Evolutionary conservation across 2,888 invertebrate species (phyloP), one percentile per base, ranked within the genome.

Genomic region (Drosophila buzzatii): DNA sequence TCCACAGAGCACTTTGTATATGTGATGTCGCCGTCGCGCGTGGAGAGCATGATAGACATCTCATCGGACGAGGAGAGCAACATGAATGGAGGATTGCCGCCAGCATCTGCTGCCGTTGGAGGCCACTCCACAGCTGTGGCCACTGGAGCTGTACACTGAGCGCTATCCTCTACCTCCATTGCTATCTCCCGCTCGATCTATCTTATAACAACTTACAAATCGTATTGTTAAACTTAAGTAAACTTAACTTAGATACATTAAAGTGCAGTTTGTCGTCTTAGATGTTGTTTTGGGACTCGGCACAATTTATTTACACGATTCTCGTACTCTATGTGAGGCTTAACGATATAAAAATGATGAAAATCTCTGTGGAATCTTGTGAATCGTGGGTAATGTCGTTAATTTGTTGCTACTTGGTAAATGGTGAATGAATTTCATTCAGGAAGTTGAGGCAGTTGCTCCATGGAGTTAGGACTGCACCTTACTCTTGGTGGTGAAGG

Each of bases 401-500:
- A 70, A 82, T 73, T 80, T 77, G 71, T 77, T 79, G 41, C 76
- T 88, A 88, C 41, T 42, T 82, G 76, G 58, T 77, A 73, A 27
- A 27, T 68, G 73, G 84, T 73, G 92, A 92, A 92, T 92, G 92
- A 92, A 92, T 92, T 92, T 92, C 92, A 92, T 92, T 91, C 92
- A 91, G 77, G 31, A 68, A 79, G 61, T 69, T 55, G 53, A 49
- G 35, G 63, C 27, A 61, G 42, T 8, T 16, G 31, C 55, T 47
- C 2, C 3, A 3, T 10, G 0, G 33, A 10, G 49, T 93, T 95
- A 97, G 47, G 96, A 95, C 89, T 96, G 93, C 73, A 98, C 95
- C 92, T 97, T 97, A 89, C 96, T 95, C 93, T 97, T 97, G 84
- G 97, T 96, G 65, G 96, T 95, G 85, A 98, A 96, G 0, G 99